phyloP scores from a whole-genome alignment of 2,888 invertebrate species.

The Cataglyphis rosenhaueri region DNA sequence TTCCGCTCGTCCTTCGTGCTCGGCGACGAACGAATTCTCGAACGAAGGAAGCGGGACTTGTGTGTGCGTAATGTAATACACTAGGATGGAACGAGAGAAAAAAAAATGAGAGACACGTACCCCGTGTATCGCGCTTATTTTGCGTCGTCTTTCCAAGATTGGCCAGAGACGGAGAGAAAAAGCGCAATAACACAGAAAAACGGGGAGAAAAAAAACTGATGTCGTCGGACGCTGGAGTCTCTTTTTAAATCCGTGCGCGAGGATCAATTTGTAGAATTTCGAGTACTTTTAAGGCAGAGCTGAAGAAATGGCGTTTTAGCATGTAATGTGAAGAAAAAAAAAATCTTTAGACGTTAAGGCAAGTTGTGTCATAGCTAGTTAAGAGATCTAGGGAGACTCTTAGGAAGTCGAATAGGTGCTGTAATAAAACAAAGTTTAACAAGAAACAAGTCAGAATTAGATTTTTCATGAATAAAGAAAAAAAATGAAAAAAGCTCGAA shows the following conservation, averaged over 20 bases:
- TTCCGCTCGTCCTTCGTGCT: conserved; percentile 53
- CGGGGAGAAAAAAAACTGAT: conserved; percentile 38
- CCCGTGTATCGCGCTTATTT: conserved; percentile 57
- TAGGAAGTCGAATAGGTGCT: conserved; percentile 87
- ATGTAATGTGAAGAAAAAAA: conserved; percentile 71
- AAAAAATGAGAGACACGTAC: conserved; percentile 36
- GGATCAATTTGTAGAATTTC: conserved; percentile 69
- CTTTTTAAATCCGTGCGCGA: conserved; percentile 61
- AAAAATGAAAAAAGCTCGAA: conserved; percentile 28
- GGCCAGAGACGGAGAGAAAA: conserved; percentile 41
- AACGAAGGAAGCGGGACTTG: conserved; percentile 21
- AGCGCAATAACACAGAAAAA: conserved; percentile 33
- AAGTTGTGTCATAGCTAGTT: conserved; percentile 86
- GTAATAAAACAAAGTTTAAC: conserved; percentile 87
- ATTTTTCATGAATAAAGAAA: conserved; percentile 87
- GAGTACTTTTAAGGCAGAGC: conserved; percentile 74
- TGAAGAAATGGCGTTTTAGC: conserved; percentile 74
- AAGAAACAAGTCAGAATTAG: conserved; percentile 87
- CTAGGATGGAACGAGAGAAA: conserved; percentile 36
- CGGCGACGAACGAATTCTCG: conserved; percentile 6
- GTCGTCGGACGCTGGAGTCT: conserved; percentile 56
- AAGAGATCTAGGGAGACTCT: conserved; percentile 80
- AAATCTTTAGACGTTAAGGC: conserved; percentile 85
- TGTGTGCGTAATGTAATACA: conserved; percentile 37
- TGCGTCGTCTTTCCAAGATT: conserved; percentile 60